Evolutionary conservation across 2,113 vertebrate genomes (phyloP), one percentile per base, ranked within the genome.

Genomic region (Peromyscus leucopus): DNA sequence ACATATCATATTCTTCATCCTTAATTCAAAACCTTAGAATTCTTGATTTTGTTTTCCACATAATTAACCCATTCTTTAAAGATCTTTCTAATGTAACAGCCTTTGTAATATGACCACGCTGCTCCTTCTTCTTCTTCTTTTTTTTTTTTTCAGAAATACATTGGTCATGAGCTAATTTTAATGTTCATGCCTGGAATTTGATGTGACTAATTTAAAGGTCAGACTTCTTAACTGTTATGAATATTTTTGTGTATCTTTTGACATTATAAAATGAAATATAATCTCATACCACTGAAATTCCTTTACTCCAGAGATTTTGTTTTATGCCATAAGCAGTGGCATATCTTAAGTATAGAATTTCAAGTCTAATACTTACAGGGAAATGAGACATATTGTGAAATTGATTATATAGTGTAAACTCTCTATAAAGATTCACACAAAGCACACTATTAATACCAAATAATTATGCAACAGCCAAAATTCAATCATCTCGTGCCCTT

Each of bases 231-330:
- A 98, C 97, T 98, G 96, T 98, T 98, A 98, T 98, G 98, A 98
- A 98, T 98, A 98, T 98, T 98, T 98, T 97, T 97, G 97, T 92
- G 90, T 96, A 97, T 98, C 95, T 97, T 98, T 98, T 98, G 98
- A 98, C 97, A 98, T 98, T 98, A 97, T 97, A 98, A 98, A 98
- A 98, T 98, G 98, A 98, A 99, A 98, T 97, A 96, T 91, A 98
- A 98, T 98, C 98, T 98, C 97, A 97, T 98, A 98, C 98, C 90
- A 93, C 97, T 96, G 98, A 98, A 98, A 98, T 98, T 98, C 94
- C 97, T 98, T 98, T 94, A 96, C 89, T 71, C 92, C 97, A 96
- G 97, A 96, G 96, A 98, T 98, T 98, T 98, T 98, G 96, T 98
- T 98, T 98, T 98, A 98, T 98, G 97, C 85, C 85, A 98, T 98